Percentiles rank a stretch among this genome's conserved stretches.
Conservation (phyloP, 2,888 invertebrate genomes). For the Cabera pusaria region DNA sequence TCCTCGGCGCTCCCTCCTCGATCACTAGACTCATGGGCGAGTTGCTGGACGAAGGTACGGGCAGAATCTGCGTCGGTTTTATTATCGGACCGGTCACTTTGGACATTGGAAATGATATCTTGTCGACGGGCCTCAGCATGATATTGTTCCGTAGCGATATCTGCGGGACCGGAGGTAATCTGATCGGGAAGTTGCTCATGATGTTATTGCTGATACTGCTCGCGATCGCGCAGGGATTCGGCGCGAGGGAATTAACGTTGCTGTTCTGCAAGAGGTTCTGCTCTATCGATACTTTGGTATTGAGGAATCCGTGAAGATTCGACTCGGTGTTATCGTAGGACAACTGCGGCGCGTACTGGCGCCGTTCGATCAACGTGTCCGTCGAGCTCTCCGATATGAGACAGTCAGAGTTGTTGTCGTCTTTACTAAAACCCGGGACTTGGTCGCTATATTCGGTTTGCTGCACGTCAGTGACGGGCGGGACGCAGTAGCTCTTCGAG, state of each 20-base stretch:
- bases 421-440: conserved; percentile 67
- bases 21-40: conserved; percentile 60
- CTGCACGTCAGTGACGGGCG: conserved; percentile 45
- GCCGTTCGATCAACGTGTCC: conserved; percentile 60
- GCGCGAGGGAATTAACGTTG: conserved; percentile 55
- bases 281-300: conserved; percentile 58
- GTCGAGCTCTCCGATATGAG: conserved; percentile 66
- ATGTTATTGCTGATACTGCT: conserved; percentile 61
- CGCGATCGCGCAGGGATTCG: conserved; percentile 56
- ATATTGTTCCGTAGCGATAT: conserved; percentile 63
- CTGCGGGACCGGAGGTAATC: conserved; percentile 59
- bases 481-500: conserved; percentile 54
- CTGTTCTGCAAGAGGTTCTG: conserved; percentile 58
- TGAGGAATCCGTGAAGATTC: conserved; percentile 63
- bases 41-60: conserved; percentile 67
- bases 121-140: conserved; percentile 66
- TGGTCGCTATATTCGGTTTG: conserved; percentile 50
- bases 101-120: conserved; percentile 60
- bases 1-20: conserved; percentile 68
- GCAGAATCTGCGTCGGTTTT: conserved; percentile 69
- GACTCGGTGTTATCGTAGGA: conserved; percentile 55
- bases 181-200: conserved; percentile 72
- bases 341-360: conserved; percentile 56
- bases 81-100: conserved; percentile 73
- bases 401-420: conserved; percentile 69